phyloP scores from a whole-genome alignment of 2,113 vertebrate genomes.

The Todiramphus chloris region DNA sequence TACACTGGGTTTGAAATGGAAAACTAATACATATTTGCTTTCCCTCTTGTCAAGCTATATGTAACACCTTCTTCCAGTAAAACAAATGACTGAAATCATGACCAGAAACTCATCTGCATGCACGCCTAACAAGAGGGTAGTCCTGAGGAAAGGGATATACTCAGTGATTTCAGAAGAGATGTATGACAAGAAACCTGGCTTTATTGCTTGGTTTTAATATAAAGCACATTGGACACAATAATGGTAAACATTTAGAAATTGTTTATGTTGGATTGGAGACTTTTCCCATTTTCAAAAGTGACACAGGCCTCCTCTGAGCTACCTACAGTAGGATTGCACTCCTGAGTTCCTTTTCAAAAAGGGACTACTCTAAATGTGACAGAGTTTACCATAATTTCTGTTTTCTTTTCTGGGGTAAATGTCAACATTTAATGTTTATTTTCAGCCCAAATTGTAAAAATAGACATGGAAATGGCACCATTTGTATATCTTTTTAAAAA shows the following conservation, averaged over 20 bases:
- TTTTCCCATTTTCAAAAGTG: background rate
- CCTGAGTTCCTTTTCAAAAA: background rate
- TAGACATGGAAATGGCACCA: background rate
- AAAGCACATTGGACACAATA: background rate
- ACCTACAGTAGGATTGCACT: background rate
- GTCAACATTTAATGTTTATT: background rate
- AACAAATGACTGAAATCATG: background rate
- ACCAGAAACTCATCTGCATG: background rate
- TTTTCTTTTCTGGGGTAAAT: background rate
- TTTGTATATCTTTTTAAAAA: background rate
- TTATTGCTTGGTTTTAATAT: background rate
- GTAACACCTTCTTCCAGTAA: background rate
- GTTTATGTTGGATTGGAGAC: background rate
- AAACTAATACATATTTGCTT: background rate
- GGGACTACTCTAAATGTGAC: background rate
- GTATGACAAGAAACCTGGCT: background rate
- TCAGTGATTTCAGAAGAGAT: background rate
- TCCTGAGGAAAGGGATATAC: background rate
- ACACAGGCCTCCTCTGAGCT: background rate
- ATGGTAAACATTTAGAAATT: background rate
- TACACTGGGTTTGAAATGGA: background rate
- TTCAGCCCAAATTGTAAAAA: background rate
- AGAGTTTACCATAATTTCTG: background rate
- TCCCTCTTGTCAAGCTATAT: background rate
- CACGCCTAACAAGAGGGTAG: background rate